Evolutionary conservation across 1,140 invertebrate species (phyloP), one percentile per base, ranked within the genome.

Genomic region (Drosophila asahinai): DNA sequence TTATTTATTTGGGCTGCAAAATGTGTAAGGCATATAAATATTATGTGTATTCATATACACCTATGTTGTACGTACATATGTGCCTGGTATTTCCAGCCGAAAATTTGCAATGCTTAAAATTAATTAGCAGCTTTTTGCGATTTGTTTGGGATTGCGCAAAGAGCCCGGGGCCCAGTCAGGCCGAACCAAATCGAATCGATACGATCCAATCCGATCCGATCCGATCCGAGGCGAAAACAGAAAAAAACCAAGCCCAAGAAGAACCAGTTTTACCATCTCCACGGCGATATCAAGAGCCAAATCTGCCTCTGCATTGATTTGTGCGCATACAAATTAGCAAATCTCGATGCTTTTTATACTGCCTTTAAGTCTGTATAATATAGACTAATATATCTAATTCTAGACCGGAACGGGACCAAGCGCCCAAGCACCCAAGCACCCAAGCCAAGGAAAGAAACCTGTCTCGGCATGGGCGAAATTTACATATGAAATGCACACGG

Each of bases 71-170:
- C 22, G 22, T 25, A 25, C 22, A 25, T 25, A 48, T 71, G 66
- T 55, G 54, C 48, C 51, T 51, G 86, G 84, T 75, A 87, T 84
- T 90, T 89, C 81, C 84, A 79, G 51, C 38, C 43, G 42, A 63
- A 87, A 77, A 87, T 89, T 89, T 67, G 84, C 83, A 89, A 87
- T 80, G 77, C 84, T 61, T 83, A 52, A 83, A 80, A 87, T 83
- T 89, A 87, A 89, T 87, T 87, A 89, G 62, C 72, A 64, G 72
- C 65, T 63, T 62, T 64, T 76, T 58, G 55, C 60, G 79, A 79
- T 86, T 86, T 82, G 79, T 82, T 82, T 49, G 67, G 75, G 66
- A 83, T 80, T 83, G 81, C 76, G 80, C 65, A 89, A 80, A 74
- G 67, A 62, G 76, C 83, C 36, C 55, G 42, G 57, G 58, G 79